A percentile compares a stretch with the other conserved stretches of the same genome.
phyloP scores from a whole-genome alignment of 1,140 invertebrate species.

The Microvelia longipes region DNA sequence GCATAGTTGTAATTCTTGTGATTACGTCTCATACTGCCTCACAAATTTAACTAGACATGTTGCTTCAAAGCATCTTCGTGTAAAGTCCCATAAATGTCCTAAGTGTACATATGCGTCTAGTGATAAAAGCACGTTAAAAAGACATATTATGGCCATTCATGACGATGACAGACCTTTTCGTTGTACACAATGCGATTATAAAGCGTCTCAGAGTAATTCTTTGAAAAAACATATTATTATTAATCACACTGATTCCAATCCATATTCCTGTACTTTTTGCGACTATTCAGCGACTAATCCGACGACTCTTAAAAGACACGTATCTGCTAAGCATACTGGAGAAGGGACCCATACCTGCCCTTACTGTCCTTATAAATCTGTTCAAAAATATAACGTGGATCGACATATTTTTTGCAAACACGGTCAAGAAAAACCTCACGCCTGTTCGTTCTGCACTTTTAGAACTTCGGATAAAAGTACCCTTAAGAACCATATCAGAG shows the following conservation, averaged over 20 bases:
- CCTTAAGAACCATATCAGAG: background rate
- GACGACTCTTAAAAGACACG: background rate
- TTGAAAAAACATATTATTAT: too few relatives aligned
- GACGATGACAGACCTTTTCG: too few relatives aligned
- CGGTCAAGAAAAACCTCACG: background rate
- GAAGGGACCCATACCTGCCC: background rate
- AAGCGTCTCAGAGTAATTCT: too few relatives aligned
- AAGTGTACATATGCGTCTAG: too few relatives aligned
- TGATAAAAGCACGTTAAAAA: too few relatives aligned
- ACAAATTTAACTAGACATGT: too few relatives aligned
- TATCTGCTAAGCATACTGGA: constrained; percentile 1
- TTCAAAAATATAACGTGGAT: background rate
- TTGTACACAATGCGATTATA: too few relatives aligned
- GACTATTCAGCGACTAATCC: background rate
- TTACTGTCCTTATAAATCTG: background rate
- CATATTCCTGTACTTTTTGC: background rate
- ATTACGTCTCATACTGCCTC: too few relatives aligned
- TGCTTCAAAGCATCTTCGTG: too few relatives aligned
- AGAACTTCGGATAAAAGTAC: background rate
- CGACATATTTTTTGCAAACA: background rate
- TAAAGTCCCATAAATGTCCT: too few relatives aligned
- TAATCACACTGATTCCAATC: background rate
- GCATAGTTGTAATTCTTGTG: too few relatives aligned
- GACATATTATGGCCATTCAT: too few relatives aligned
- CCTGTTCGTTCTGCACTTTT: background rate